These are phyloP conservation scores for Reticulitermes speratus DNA, from an alignment of 1,140 invertebrate genomes.

Conservation along the genomic window DNA sequence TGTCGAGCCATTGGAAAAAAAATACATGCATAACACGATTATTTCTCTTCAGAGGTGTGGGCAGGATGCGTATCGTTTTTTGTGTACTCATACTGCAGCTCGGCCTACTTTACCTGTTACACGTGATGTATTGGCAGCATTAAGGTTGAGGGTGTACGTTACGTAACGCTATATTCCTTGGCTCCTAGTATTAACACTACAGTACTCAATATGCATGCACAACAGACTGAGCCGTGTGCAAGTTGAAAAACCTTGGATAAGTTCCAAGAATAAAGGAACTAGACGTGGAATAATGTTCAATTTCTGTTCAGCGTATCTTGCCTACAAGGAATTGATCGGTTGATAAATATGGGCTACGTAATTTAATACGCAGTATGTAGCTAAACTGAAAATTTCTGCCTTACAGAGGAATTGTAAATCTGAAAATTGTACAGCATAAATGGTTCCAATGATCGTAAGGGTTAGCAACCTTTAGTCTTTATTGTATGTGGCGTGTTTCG, in stretches of 20 bases:
- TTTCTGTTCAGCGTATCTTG: neutral
- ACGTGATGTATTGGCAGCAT: no score
- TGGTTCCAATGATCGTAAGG: neutral
- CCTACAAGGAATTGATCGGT: neutral
- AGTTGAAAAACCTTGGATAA: neutral
- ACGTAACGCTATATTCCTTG: neutral
- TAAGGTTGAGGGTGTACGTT: neutral
- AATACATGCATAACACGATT: neutral
- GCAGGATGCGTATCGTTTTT: neutral
- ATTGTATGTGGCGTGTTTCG: no score
- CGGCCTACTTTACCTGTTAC: neutral
- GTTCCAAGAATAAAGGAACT: neutral
- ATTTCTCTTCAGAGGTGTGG: neutral
- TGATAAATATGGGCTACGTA: neutral
- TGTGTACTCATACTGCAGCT: neutral
- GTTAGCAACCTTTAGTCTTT: no score
- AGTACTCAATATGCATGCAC: neutral
- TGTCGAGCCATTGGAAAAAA: no score
- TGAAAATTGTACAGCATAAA: neutral
- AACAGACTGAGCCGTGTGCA: neutral
- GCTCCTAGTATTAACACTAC: neutral
- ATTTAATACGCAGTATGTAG: neutral
- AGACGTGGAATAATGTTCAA: neutral
- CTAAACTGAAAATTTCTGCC: neutral
- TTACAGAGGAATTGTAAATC: neutral